Conservation (phyloP, 2,888 invertebrate species). For the Brachynemurus nebulosus region DNA sequence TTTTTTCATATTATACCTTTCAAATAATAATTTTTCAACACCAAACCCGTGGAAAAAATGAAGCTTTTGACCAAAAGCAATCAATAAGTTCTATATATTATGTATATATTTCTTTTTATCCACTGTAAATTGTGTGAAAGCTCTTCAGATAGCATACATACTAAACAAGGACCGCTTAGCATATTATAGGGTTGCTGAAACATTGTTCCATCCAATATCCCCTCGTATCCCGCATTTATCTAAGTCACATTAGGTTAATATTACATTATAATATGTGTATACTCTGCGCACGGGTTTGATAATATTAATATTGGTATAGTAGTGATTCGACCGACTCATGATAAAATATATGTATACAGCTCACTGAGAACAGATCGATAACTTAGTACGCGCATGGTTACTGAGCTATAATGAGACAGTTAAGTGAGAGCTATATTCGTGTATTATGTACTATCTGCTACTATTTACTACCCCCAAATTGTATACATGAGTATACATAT, state of each 20-base stretch:
- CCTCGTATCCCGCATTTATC: not conserved
- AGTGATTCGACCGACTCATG: too few relatives aligned
- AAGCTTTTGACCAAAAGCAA: too few relatives aligned
- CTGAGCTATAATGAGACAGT: not conserved
- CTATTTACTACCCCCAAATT: too few relatives aligned
- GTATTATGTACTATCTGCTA: constrained; percentile 1
- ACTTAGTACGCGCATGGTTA: not conserved
- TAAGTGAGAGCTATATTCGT: constrained; percentile 2
- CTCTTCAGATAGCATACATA: not conserved
- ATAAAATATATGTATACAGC: too few relatives aligned
- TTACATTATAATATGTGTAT: not conserved
- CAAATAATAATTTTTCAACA: too few relatives aligned
- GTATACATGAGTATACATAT: too few relatives aligned
- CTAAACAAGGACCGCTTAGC: constrained; percentile 1
- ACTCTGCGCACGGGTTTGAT: not conserved
- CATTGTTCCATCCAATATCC: not conserved
- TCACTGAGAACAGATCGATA: constrained; percentile 9
- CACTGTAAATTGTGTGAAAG: not conserved
- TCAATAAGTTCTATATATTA: too few relatives aligned
- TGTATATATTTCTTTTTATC: too few relatives aligned
- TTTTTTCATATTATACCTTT: too few relatives aligned
- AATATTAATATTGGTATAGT: too few relatives aligned
- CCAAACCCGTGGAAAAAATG: too few relatives aligned
- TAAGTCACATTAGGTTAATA: not conserved
- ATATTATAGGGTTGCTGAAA: constrained; percentile 2